Evolutionary conservation across 2,797 vertebrate genomes (phyloP), one percentile per base, ranked within the genome.

Genomic region (Schizopygopsis pylzovi): DNA sequence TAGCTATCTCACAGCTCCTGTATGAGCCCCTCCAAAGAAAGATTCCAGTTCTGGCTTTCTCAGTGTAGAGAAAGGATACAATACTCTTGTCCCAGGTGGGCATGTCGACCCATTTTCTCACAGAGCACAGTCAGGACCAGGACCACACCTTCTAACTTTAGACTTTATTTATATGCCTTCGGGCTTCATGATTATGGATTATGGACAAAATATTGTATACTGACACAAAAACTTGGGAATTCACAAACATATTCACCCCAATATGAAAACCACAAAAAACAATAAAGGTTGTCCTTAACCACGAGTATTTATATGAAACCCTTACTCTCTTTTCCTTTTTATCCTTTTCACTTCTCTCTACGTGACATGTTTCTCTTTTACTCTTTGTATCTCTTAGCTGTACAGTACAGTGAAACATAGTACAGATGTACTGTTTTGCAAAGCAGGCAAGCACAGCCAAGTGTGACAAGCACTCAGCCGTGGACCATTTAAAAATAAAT

Each of bases 61-160:
- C 11, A 20, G 54, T 18, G 65, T 77, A 81, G 83, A 63, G 73
- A 79, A 81, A 75, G 61, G 37, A 86, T 90, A 93, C 92, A 94
- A 94, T 93, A 91, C 91, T 88, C 54, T 87, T 87, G 89, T 94
- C 93, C 93, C 93, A 70, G 67, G 87, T 94, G 94, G 93, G 89
- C 92, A 90, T 85, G 91, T 59, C 93, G 93, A 92, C 93, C 95
- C 94, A 86, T 82, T 95, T 95, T 89, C 92, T 91, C 90, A 87
- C 90, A 90, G 88, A 85, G 39, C 56, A 86, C 89, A 86, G 88
- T 91, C 84, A 76, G 87, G 89, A 92, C 83, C 39, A 43, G 78
- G 68, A 72, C 56, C 43, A 56, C 70, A 84, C 78, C 85, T 72
- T 82, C 49, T 49, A 45, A 13, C 28, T 85, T 81, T 70, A 80